These are phyloP conservation scores for Sebastes paucispinis DNA, from an alignment of 2,797 vertebrate species.

Conservation along the genomic window DNA sequence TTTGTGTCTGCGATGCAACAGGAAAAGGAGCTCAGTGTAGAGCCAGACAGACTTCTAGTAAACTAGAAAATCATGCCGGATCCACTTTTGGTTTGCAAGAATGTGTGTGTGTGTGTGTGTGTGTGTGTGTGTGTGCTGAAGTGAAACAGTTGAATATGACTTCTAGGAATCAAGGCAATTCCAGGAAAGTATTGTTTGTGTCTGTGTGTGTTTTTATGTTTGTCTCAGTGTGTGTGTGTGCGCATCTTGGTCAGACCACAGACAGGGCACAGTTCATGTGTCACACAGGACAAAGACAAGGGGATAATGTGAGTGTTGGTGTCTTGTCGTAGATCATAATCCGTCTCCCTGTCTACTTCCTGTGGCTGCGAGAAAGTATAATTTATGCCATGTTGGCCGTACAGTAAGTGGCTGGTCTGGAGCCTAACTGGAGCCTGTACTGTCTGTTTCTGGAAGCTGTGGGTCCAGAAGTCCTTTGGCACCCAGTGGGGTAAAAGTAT, in stretches of 20 bases:
- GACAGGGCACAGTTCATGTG: conserved; percentile 14
- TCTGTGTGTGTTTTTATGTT: background rate
- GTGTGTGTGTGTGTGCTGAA: background rate
- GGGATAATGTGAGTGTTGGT: conserved; percentile 35
- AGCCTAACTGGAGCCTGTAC: conserved; percentile 44
- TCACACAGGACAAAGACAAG: conserved; percentile 36
- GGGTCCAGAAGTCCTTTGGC: conserved; percentile 18
- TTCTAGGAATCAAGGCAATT: conserved; percentile 51
- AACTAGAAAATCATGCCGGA: conserved; percentile 36
- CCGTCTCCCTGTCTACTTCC: conserved; percentile 48
- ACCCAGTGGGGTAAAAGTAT: conserved; percentile 5
- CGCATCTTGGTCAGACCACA: conserved; percentile 44
- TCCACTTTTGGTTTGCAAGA: conserved; percentile 28
- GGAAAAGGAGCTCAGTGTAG: conserved; percentile 47
- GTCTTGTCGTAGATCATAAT: conserved; percentile 42
- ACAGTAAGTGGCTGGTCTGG: conserved; percentile 55
- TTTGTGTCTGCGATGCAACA: conserved; percentile 48
- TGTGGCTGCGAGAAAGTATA: conserved; percentile 49
- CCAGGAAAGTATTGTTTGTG: conserved; percentile 32
- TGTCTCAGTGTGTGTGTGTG: background rate
- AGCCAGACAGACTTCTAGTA: conserved; percentile 60
- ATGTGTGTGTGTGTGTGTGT: background rate
- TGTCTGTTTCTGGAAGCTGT: conserved; percentile 35
- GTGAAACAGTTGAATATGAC: conserved; percentile 30
- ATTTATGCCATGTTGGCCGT: conserved; percentile 47